Percentiles rank a stretch among this genome's conserved stretches.
Evolutionary conservation across 2,113 vertebrate genomes (phyloP).

Genomic region (Mandrillus leucophaeus): DNA sequence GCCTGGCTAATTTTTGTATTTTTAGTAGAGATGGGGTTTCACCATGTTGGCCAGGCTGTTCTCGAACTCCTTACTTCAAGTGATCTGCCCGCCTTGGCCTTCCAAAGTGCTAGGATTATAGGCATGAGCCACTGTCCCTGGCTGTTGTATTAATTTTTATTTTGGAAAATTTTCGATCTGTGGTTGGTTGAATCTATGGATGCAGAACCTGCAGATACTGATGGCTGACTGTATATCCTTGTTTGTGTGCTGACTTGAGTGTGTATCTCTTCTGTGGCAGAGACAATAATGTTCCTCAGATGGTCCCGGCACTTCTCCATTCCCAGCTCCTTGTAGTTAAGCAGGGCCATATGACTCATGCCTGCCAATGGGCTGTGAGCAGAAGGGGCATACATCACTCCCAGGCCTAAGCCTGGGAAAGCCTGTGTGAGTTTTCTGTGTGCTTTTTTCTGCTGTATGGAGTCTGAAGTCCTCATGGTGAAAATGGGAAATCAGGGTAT

Average conservation of each 20-base stretch:
- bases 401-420: not conserved
- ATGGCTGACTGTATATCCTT: not conserved
- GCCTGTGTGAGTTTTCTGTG: not conserved
- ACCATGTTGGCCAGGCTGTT: too few species aligned
- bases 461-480: not conserved
- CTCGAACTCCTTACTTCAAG: too few species aligned
- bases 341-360: not conserved
- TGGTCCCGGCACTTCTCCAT: fast-evolving
- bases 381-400: not conserved
- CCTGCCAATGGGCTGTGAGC: not conserved
- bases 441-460: not conserved
- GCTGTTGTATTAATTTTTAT: not conserved
- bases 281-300: not conserved
- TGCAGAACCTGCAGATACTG: not conserved
- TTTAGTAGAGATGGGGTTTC: too few species aligned
- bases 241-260: not conserved
- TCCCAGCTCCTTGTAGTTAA: not conserved
- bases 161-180: not conserved
- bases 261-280: not conserved
- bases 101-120: too few species aligned
- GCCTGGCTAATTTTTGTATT: too few species aligned
- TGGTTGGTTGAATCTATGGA: not conserved
- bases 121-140: too few species aligned
- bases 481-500: not conserved
- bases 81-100: too few species aligned